Evolutionary conservation across 2,797 vertebrate genomes (phyloP), one percentile per base, ranked within the genome.

Genomic region (Sylvilagus floridanus): DNA sequence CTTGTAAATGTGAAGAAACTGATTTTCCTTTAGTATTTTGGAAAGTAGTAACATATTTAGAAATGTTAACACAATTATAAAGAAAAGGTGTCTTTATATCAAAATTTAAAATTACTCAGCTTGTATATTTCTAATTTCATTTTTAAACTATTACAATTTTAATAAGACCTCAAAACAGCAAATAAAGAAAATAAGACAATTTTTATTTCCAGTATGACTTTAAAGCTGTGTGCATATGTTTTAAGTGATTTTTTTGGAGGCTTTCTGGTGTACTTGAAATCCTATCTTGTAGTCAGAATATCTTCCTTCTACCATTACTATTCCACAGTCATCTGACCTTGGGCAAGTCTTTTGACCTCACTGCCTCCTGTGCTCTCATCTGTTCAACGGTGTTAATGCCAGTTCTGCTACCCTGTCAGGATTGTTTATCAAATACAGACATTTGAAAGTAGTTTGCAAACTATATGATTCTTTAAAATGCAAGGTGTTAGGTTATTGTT

Each of bases 1-100:
- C 66, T 91, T 91, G n/a, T 88, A 91, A 73, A 84, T 91, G 22
- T 71, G 66, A 95, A 85, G 50, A 95, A 88, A 88, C 72, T 93
- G 47, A 52, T 91, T 63, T 69, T 93, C 57, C 75, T 91, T 90
- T 94, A 92, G 28, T 91, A 76, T 90, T 94, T 95, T 93, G 76
- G 35, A 96, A 95, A 85, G 21, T 73, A 52, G 60, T 66, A 42
- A 91, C 19, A 1, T 83, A 96, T 90, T 92, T 72, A 71, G 68
- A 93, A 87, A 50, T 8, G 12, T 84, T 91, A 91, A 22, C 42
- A 21, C 50, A 92, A 54, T 28, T 78, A 75, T 37, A 82, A 81
- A 92, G 84, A 69, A 82, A 81, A 92, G 84, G 65, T 93, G 87
- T 1, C 7, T 71, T 91, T 84, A 77, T 87, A 84, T 57, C 77